Evolutionary conservation across 1,140 invertebrate genomes (phyloP).

Genomic region (Trichonephila clavipes): DNA sequence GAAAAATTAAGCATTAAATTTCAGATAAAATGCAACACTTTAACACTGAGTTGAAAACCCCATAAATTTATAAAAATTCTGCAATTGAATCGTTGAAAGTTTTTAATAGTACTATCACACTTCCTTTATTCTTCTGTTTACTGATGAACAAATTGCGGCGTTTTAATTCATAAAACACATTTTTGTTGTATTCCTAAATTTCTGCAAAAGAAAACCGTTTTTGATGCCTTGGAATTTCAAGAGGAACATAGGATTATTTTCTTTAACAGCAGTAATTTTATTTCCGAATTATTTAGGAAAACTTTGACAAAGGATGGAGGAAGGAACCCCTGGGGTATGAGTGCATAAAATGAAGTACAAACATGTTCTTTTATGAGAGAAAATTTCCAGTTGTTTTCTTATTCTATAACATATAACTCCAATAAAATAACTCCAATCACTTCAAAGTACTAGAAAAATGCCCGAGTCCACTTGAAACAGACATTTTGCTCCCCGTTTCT

Average conservation of each 20-base stretch:
- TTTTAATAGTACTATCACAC: too few relatives aligned
- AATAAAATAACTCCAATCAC: slow-evolving; percentile 66
- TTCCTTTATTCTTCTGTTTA: too few relatives aligned
- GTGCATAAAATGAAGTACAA: slow-evolving; percentile 45
- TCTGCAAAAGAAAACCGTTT: too few relatives aligned
- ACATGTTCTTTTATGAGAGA: slow-evolving; percentile 53
- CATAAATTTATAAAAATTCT: too few relatives aligned
- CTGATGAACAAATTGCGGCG: too few relatives aligned
- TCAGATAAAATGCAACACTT: too few relatives aligned
- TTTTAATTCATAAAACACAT: too few relatives aligned
- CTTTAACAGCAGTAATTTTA: not conserved
- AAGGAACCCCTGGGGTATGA: not conserved
- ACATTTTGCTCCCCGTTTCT: not conserved
- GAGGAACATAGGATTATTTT: not conserved
- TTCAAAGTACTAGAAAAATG: slow-evolving; percentile 47
- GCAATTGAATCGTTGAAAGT: too few relatives aligned
- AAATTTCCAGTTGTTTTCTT: slow-evolving; percentile 46
- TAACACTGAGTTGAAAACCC: too few relatives aligned
- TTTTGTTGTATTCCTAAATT: too few relatives aligned
- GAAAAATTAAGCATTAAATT: too few relatives aligned
- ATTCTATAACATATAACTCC: not conserved
- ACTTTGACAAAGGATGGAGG: not conserved
- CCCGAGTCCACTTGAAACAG: slow-evolving; percentile 3
- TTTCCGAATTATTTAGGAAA: not conserved
- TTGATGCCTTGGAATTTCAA: too few relatives aligned